Evolutionary conservation across 2,888 invertebrate species (phyloP), one percentile per base, ranked within the genome.

Genomic region (Xylota sylvarum): DNA sequence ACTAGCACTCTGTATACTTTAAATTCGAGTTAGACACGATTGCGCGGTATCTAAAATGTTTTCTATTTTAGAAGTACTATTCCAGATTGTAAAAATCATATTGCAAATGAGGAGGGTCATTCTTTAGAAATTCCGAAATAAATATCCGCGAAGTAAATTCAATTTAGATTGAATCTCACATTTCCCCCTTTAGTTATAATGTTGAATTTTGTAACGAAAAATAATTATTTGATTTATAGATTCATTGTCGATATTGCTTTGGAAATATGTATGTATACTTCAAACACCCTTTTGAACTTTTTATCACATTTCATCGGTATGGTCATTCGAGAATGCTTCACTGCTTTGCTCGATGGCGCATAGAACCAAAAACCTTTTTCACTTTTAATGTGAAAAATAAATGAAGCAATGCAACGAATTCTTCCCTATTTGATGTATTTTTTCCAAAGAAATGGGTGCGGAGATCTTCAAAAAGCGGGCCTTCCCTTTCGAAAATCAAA

Each of bases 291-390:
- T 65, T 55, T 40, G 58, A 43, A 77, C 67, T 35, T 46, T 37
- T 70, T 30, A 62, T 58, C 79, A 58, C 60, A 30, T 70, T 37
- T 52, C 27, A 55, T 32, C 60, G 23, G n/a, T 50, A 40, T 50
- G 14, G 3, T 5, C 52, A 70, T 69, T 72, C 56, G 37, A 56
- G 23, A 65, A 73, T 64, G 85, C 74, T 70, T 70, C 64, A 70
- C 37, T 80, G 74, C 30, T 6, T 27, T 76, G 70, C 74, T 58
- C 65, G 76, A 70, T 85, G 70, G 50, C 74, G 80, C 85, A 64
- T 85, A 56, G 23, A 62, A 69, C 32, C 56, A 14, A 65, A 27
- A 82, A 76, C 55, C 70, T 52, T 77, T 77, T 70, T 56, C 62
- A 64, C 32, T 60, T 43, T 40, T 32, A 62, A 7, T 40, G 70